Conservation (phyloP, 2,888 invertebrate species). For the Platypus cylindrus region DNA sequence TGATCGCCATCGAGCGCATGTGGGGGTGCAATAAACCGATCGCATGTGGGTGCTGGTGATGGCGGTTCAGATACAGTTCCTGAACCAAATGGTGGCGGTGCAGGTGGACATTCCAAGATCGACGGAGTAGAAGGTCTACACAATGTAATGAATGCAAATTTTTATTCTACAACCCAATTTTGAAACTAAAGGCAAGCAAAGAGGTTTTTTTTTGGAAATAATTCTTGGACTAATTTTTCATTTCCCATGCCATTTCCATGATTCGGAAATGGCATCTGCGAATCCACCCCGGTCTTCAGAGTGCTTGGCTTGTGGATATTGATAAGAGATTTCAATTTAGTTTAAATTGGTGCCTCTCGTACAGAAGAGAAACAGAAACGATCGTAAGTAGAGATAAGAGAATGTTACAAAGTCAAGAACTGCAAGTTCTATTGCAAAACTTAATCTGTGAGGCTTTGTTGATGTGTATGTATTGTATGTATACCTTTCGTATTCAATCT, state of each 20-base stretch:
- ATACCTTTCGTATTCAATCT: conserved; percentile 13
- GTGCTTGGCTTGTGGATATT: too few relatives aligned
- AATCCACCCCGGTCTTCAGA: too few relatives aligned
- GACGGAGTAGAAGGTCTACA: conserved; percentile 16
- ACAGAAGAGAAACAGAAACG: background rate
- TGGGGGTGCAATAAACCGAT: conserved; percentile 43
- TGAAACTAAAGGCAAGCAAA: too few relatives aligned
- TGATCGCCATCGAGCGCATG: conserved; percentile 45
- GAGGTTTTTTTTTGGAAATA: too few relatives aligned
- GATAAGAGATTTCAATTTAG: too few relatives aligned
- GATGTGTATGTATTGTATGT: background rate
- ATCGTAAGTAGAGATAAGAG: background rate
- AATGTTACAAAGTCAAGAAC: too few relatives aligned
- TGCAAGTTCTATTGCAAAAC: background rate
- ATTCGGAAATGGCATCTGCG: too few relatives aligned
- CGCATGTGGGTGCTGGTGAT: conserved; percentile 43
- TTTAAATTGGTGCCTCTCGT: too few relatives aligned
- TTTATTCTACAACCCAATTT: too few relatives aligned
- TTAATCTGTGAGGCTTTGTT: background rate
- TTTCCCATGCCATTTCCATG: too few relatives aligned
- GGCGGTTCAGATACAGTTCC: conserved; percentile 41
- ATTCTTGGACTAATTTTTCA: too few relatives aligned
- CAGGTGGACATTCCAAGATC: conserved; percentile 31
- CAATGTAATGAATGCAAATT: too few relatives aligned
- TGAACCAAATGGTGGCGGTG: conserved; percentile 31